Percentiles rank a stretch among this genome's conserved stretches.
phyloP scores from a whole-genome alignment of 2,113 vertebrate genomes.

The Nothobranchius kuhntae region DNA sequence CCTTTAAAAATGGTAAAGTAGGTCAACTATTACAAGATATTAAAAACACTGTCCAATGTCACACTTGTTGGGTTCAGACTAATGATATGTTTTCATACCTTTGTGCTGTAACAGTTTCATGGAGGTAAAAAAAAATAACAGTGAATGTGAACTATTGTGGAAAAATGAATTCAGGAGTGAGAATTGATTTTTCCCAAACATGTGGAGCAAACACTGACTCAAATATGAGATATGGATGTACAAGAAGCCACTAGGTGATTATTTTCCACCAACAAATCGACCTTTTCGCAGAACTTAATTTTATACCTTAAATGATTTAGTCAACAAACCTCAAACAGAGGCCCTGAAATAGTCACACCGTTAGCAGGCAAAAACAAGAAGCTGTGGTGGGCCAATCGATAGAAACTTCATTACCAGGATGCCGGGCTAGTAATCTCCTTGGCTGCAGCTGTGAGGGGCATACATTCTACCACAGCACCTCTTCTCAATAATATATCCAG shows the following conservation, averaged over 20 bases:
- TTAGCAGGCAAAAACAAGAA: constrained; percentile 69
- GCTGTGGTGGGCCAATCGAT: constrained; percentile 72
- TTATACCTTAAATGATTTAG: constrained; percentile 57
- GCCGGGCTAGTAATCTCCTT: constrained; percentile 70
- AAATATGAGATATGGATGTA: constrained; percentile 28
- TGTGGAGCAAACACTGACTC: constrained; percentile 28
- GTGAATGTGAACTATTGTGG: constrained; percentile 8
- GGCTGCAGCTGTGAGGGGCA: constrained; percentile 68
- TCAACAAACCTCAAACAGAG: constrained; percentile 60
- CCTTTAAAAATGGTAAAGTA: not conserved
- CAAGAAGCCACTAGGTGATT: constrained; percentile 29
- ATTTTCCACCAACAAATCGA: constrained; percentile 45
- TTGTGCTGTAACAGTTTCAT: not conserved
- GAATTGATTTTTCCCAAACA: constrained; percentile 33
- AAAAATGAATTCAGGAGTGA: constrained; percentile 5
- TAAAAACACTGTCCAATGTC: not conserved
- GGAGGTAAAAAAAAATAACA: not conserved
- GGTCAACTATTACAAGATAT: not conserved
- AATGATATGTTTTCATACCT: constrained; percentile 3
- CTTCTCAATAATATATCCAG: constrained; percentile 68
- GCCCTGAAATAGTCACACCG: constrained; percentile 56
- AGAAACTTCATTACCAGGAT: constrained; percentile 77
- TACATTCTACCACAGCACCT: constrained; percentile 67
- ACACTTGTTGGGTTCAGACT: not conserved
- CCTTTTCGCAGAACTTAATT: constrained; percentile 40